Base-by-base conservation (phyloP, 2,888 invertebrate genomes). In the Philhelius pedissequus region DNA sequence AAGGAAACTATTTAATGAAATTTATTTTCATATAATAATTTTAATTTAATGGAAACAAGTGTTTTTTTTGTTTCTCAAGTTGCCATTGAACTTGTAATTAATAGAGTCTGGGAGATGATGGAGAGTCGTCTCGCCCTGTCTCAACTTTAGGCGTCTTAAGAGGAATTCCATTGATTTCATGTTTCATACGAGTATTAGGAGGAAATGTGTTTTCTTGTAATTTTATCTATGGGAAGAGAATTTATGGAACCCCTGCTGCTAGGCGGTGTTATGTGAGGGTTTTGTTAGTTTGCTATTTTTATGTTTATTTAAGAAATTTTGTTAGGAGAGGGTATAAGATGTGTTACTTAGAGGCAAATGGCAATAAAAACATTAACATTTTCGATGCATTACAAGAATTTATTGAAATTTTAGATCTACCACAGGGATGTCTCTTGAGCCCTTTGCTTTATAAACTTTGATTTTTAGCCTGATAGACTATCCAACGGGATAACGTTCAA, bases 41-140 rank as follows among this genome's bases (percentile, higher is more conserved):
- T 64, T 45, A 56, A 48, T 62, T 75, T 79, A 74, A 83, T 83
- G 79, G 75, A 64, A 83, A 79, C 83, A 83, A 79, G 83, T 83
- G 79, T 73, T 68, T 25, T 64, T 38, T 32, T 48, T 7, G 22
- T 25, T 2, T 15, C 32, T 48, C 9, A 54, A 62, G 68, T 64
- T 62, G 69, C 68, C 70, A 79, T 79, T 75, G 70, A 81, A 77
- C 71, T 71, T 82, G 66, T 56, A 68, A 66, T 66, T 66, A 71
- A 60, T 60, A 83, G 48, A 62, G 18, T 69, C 48, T 56, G 35
- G 22, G 32, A 45, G 58, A 35, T 22, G 25, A 38, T 30, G 15
- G 45, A 38, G 22, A n/a, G n/a, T n/a, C n/a, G n/a, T n/a, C n/a
- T n/a, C n/a, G n/a, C n/a, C n/a, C 30, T 62, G 32, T 43, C 38